A percentile compares a stretch with the other conserved stretches of the same genome.
Evolutionary conservation across 1,140 invertebrate genomes (phyloP).

Genomic region (Melanaphis sacchari): DNA sequence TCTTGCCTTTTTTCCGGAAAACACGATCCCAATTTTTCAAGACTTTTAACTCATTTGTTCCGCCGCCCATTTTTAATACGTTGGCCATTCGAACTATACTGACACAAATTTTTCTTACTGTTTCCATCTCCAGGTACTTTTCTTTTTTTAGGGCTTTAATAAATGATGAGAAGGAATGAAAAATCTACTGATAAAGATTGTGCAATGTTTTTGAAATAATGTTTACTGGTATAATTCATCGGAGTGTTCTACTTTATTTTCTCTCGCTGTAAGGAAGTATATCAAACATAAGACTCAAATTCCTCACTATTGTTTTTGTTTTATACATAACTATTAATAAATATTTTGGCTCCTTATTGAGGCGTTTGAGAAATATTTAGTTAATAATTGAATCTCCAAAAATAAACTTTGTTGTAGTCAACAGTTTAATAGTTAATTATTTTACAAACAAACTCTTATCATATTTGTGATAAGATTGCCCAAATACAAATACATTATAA

Average conservation of each 20-base stretch:
- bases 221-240: slow-evolving; percentile 30
- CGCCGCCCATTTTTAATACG: slow-evolving; percentile 51
- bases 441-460: neutral
- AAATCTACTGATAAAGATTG: slow-evolving; percentile 44
- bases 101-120: slow-evolving; percentile 52
- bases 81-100: slow-evolving; percentile 39
- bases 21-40: slow-evolving; percentile 55
- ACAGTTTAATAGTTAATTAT: neutral
- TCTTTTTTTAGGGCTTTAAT: slow-evolving; percentile 37
- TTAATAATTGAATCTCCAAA: neutral
- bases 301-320: neutral
- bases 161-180: slow-evolving; percentile 40
- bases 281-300: neutral
- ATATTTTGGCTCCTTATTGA: neutral
- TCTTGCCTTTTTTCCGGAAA: slow-evolving; percentile 37
- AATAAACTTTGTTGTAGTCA: neutral
- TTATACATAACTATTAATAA: neutral
- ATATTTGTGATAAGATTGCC: neutral
- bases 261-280: neutral
- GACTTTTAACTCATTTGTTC: slow-evolving; percentile 56
- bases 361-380: neutral
- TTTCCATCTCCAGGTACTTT: slow-evolving; percentile 28
- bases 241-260: neutral
- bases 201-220: slow-evolving; percentile 48
- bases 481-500: no score